Evolutionary conservation across 1,140 invertebrate genomes (phyloP).

Genomic region (Adoxophyes honmai): DNA sequence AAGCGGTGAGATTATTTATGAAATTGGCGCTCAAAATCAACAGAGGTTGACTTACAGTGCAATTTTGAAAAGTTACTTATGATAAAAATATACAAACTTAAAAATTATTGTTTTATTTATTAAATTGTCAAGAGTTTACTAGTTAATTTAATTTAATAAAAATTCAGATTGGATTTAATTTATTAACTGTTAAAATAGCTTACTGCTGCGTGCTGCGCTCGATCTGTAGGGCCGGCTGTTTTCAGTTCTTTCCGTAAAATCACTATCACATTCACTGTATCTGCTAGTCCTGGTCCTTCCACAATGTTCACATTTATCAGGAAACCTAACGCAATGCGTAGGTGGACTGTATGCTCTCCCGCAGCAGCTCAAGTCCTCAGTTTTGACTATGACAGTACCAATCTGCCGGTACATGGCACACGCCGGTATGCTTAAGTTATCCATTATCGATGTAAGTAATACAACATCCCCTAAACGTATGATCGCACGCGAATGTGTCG

Average conservation of each 20-base stretch:
- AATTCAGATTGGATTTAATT: no score
- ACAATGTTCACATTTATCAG: constrained; percentile 58
- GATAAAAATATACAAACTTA: no score
- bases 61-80: no score
- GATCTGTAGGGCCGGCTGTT: constrained; percentile 53
- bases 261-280: constrained; percentile 73
- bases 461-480: constrained; percentile 64
- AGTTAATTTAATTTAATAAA: no score
- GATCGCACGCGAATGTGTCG: constrained; percentile 58
- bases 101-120: no score
- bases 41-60: no score
- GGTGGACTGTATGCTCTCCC: neutral
- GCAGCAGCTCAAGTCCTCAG: constrained; percentile 26
- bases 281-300: constrained; percentile 61
- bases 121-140: no score
- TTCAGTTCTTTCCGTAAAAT: no score
- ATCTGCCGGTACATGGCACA: constrained; percentile 52
- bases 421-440: constrained; percentile 52
- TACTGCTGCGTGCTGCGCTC: constrained; percentile 62
- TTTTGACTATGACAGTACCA: constrained; percentile 62
- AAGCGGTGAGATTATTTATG: no score
- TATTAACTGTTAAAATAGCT: constrained; percentile 24
- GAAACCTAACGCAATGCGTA: constrained; percentile 32
- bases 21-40: no score
- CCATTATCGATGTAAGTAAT: constrained; percentile 54